Base-by-base conservation (phyloP, 2,888 invertebrate species). In the Calameuta filiformis region DNA sequence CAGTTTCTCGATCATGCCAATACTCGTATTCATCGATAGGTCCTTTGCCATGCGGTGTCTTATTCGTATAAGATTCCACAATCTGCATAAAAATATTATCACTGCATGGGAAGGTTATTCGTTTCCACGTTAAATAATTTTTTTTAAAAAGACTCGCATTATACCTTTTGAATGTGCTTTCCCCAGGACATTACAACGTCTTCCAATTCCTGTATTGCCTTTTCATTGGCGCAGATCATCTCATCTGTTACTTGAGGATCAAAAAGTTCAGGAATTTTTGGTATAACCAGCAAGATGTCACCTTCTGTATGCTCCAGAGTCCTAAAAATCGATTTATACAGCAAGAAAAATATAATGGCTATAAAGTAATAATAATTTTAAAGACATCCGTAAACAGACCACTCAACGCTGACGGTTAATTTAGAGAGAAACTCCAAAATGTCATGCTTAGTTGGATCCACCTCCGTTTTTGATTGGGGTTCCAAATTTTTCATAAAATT, bases 1-100 rank as follows among this genome's bases (percentile, higher is more conserved):
- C 95, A 0, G 95, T 94, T 88, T 97, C 96, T 81, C 96, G 93
- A 86, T 96, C 95, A 76, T 96, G 94, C 98, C 98, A 98, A 86
- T 96, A 96, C 80, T 95, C 95, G 87, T 96, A 96, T 89, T 98
- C 98, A 0, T 96, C 95, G 77, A 98, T 93, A 0, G 98, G 97
- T 0, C 96, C 96, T 79, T 95, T 94, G 0, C 96, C 96, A 73
- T 94, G 93, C 0, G 95, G 93, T 79, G 93, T 91, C 93, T 90
- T 90, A 6, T 73, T 85, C 31, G 79, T 78, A 69, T 86, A 89
- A 6, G 83, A 81, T 9, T 89, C 87, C 30, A 91, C 35, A 6
- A 90, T 80, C 88, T 88, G 68, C 23, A 56, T 9, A 1, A 23
- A 35, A 56, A 56, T 9, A 23, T 56, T 56, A 56, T 56, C 23